Evolutionary conservation across 2,888 invertebrate species (phyloP).

Genomic region (Sarcophaga rosellei): DNA sequence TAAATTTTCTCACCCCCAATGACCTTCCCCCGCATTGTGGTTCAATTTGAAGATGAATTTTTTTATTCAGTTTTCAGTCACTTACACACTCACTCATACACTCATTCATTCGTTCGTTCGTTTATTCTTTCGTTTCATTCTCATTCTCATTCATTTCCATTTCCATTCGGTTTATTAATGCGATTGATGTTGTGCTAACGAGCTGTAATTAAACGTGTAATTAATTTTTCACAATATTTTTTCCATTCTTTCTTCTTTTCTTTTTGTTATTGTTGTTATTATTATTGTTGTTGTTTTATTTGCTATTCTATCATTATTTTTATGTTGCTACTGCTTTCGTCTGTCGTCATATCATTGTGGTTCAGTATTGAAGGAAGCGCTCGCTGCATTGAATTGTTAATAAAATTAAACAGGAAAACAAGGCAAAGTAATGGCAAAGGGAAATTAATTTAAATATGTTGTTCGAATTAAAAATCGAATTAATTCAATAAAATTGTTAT

Average conservation of each 20-base stretch:
- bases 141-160: constrained; percentile 29
- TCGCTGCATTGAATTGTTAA: background rate
- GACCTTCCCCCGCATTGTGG: background rate
- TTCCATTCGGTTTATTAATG: constrained; percentile 45
- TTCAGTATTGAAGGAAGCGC: background rate
- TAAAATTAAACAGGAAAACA: background rate
- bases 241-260: background rate
- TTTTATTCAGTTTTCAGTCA: background rate
- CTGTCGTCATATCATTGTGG: background rate
- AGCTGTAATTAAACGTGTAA: constrained; percentile 66
- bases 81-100: no score
- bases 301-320: background rate
- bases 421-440: background rate
- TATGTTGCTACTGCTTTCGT: background rate
- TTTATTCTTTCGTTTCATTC: constrained; percentile 23
- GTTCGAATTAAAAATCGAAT: background rate
- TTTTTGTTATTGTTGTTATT: constrained; percentile 14
- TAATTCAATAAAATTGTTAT: background rate
- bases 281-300: background rate
- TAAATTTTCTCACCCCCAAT: background rate
- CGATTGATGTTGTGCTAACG: constrained; percentile 68
- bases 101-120: background rate
- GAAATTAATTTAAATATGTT: background rate
- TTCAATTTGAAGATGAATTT: constrained; percentile 53
- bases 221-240: constrained; percentile 52